Base-by-base conservation (phyloP, 2,888 invertebrate genomes). In the Boloria euphrosyne region DNA sequence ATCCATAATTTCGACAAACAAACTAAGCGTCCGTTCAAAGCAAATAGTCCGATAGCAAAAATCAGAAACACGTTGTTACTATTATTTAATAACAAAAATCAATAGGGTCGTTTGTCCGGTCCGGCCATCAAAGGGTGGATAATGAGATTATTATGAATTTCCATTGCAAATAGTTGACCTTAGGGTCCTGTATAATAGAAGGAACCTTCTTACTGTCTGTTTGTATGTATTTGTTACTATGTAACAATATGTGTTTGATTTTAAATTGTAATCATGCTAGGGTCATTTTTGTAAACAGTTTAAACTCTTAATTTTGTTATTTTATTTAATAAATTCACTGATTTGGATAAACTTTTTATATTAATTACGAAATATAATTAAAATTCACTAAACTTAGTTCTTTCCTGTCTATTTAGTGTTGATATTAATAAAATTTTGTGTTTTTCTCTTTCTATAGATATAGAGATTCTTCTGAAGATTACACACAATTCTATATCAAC, bases 161-260 rank as follows among this genome's bases (percentile, higher is more conserved):
- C 86, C 84, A 88, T 88, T 89, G 87, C 89, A 91, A 90, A 91
- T 89, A 90, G 82, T 79, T 85, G 84, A 82, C 83, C 83, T 73
- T 71, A 77, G 78, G 79, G 47, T 49, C 49, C 38, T 52, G 14
- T 64, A 62, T 51, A 66, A 51, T 50, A 49, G 53, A 53, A 31
- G n/a, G 52, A 53, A 49, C 18, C 13, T 17, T 27, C 16, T n/a
- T n/a, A n/a, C n/a, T 62, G 61, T 57, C 54, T 27, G 27, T 52
- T 52, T 44, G 54, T 27, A 17, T 60, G 64, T 60, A 22, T 49
- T 49, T 52, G 53, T 63, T 47, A 10, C 13, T 13, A 13, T 16
- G 4, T 27, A 38, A 16, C 18, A 1, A 18, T 13, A 17, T 51
- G 50, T 44, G 18, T 55, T 6, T 17, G 55, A 44, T 55, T 55